Evolutionary conservation across 2,113 vertebrate species (phyloP).

Genomic region (Tinamus guttatus): DNA sequence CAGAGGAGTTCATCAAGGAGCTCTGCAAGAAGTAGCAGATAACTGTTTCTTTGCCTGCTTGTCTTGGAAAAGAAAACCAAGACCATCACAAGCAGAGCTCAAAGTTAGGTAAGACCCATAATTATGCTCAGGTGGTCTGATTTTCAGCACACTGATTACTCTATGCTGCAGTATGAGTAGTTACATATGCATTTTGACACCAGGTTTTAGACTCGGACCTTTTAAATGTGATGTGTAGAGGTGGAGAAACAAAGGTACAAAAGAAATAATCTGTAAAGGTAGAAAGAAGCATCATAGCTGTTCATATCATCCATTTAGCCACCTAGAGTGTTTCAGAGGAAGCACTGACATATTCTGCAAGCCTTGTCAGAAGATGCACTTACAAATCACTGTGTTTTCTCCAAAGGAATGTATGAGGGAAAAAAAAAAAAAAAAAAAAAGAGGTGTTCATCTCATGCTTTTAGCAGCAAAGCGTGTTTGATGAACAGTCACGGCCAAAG

Average conservation of each 20-base stretch:
- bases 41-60: neutral
- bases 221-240: neutral
- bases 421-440: neutral
- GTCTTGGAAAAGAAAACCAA: neutral
- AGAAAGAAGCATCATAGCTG: neutral
- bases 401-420: neutral
- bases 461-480: neutral
- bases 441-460: neutral
- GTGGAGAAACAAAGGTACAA: neutral
- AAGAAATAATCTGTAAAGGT: neutral
- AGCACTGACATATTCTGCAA: neutral
- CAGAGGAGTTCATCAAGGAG: neutral
- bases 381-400: neutral
- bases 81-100: neutral
- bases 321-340: neutral
- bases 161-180: neutral
- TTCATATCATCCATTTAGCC: neutral
- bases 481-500: neutral
- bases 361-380: neutral
- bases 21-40: neutral
- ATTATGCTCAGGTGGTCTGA: neutral
- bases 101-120: neutral
- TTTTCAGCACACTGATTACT: accelerated
- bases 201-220: neutral
- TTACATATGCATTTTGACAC: neutral